phyloP scores from a whole-genome alignment of 2,888 invertebrate genomes.

The Callyntrura sp. region DNA sequence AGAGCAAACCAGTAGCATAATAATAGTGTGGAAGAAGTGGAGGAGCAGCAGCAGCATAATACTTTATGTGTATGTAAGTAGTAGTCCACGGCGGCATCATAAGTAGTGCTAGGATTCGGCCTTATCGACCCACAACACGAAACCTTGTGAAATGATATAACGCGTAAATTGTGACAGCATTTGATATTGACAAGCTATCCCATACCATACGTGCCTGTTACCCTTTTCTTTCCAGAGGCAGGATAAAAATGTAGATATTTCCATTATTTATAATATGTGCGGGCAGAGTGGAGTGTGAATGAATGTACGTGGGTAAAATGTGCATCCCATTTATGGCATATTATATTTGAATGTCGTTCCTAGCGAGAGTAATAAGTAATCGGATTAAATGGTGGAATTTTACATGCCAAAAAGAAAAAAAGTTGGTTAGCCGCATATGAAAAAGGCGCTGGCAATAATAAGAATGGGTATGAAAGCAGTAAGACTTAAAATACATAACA shows the following conservation, averaged over 20 bases:
- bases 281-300: neutral
- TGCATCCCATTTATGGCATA: neutral
- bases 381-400: slow-evolving; percentile 48
- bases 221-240: neutral
- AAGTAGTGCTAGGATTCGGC: slow-evolving; percentile 77
- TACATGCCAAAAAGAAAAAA: neutral
- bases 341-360: neutral
- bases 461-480: neutral
- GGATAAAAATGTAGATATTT: slow-evolving; percentile 28
- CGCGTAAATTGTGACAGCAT: slow-evolving; percentile 84
- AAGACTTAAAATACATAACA: slow-evolving; percentile 24
- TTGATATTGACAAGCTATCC: slow-evolving; percentile 83
- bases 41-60: neutral
- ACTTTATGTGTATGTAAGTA: neutral
- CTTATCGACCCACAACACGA: slow-evolving; percentile 83
- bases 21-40: slow-evolving; percentile 1
- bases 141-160: slow-evolving; percentile 84
- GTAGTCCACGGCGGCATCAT: neutral
- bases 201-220: neutral
- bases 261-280: neutral
- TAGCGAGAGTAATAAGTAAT: slow-evolving; percentile 31
- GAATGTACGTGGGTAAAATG: slow-evolving; percentile 32
- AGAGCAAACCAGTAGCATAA: neutral
- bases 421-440: neutral
- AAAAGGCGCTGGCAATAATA: neutral